A percentile compares a stretch with the other conserved stretches of the same genome.
phyloP scores from a whole-genome alignment of 2,888 invertebrate species.

The Eristalis arbustorum region DNA sequence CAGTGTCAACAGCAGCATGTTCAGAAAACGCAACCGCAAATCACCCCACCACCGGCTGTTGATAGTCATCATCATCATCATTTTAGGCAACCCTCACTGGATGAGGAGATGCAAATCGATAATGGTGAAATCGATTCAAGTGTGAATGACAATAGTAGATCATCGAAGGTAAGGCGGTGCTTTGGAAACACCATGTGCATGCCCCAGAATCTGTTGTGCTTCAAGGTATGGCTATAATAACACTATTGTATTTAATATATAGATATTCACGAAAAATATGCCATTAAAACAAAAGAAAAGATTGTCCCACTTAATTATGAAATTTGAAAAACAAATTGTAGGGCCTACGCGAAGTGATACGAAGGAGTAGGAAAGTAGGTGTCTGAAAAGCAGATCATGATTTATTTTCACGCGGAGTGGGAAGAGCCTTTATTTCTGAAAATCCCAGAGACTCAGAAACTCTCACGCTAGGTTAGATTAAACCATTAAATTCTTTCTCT shows the following conservation, averaged over 20 bases:
- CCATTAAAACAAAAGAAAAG: slow-evolving; percentile 48
- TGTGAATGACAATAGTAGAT: slow-evolving; percentile 71
- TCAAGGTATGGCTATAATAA: slow-evolving; percentile 86
- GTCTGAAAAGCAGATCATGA: too few relatives aligned
- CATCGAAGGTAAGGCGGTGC: slow-evolving; percentile 85
- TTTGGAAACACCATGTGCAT: slow-evolving; percentile 90
- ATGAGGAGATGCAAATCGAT: slow-evolving; percentile 60
- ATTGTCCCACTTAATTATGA: slow-evolving; percentile 59
- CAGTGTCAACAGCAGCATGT: slow-evolving; percentile 37
- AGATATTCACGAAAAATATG: slow-evolving; percentile 71
- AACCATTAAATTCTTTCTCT: too few relatives aligned
- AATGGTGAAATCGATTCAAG: slow-evolving; percentile 71
- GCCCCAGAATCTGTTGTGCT: slow-evolving; percentile 91
- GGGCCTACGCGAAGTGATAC: too few relatives aligned
- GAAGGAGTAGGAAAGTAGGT: too few relatives aligned
- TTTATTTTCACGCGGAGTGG: too few relatives aligned
- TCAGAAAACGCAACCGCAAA: slow-evolving; percentile 67
- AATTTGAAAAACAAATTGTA: background rate
- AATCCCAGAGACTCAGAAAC: too few relatives aligned
- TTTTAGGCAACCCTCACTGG: slow-evolving; percentile 50
- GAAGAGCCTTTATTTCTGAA: too few relatives aligned
- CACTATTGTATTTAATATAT: slow-evolving; percentile 80
- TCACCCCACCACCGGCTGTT: slow-evolving; percentile 46
- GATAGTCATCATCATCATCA: slow-evolving; percentile 61
- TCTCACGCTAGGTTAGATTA: too few relatives aligned